Base-by-base conservation (phyloP, 2,113 vertebrate species). In the Pogona vitticeps region DNA sequence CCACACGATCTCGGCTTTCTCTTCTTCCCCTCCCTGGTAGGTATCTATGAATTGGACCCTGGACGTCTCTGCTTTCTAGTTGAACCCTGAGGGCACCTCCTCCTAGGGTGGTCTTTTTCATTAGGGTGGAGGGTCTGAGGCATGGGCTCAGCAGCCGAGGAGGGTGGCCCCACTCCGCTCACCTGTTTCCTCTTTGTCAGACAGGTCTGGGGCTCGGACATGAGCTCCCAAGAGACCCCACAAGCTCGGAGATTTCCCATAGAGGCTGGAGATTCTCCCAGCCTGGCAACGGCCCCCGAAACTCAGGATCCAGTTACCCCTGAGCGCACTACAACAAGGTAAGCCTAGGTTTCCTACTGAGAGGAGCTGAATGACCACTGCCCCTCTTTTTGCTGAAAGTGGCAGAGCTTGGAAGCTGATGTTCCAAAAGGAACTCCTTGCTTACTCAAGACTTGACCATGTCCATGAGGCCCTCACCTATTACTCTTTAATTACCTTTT, bases 191-290 rank as follows among this genome's bases (percentile, higher is more conserved):
- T 72, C 73, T 0, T 2, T 59, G 1, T 6, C 85, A 88, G 82
- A 75, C 18, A 1, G 15, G 0, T 71, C 87, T 61, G 78, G 93
- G 82, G 79, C 88, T 86, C 7, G 71, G 93, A 91, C 89, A 97
- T 96, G 95, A 96, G 93, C 92, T 92, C 93, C 90, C 95, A 92
- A 90, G 92, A 85, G 86, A 68, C 72, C 36, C 93, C 83, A 1
- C 92, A 89, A 85, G 88, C 89, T 83, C 93, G 89, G 83, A 95
- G 94, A 88, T 96, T 96, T 79, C 96, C 94, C 85, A 93, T 96
- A 28, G 96, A 97, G 91, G 96, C 95, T 0, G 96, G 96, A n/a
- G 95, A 97, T 87, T 96, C 94, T 82, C 94, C 91, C 88, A 89
- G 93, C 73, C 90, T 90, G 6, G 94, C 94, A 20, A 79, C 88